Percentiles rank a stretch among this genome's conserved stretches.
Evolutionary conservation across 2,113 vertebrate species (phyloP).

Genomic region (Elanoides forficatus): DNA sequence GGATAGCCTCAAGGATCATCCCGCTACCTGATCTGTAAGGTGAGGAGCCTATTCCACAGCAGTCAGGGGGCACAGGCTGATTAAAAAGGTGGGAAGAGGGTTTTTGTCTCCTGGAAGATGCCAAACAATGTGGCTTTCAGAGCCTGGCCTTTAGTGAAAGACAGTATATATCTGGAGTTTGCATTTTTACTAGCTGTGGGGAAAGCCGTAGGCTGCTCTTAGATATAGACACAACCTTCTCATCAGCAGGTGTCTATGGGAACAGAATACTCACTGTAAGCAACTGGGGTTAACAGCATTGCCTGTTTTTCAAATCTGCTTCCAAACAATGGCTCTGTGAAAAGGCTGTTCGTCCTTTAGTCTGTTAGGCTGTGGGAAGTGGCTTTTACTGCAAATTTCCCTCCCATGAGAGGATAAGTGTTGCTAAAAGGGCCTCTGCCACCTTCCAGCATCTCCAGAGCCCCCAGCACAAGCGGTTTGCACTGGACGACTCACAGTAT

Average conservation of each 20-base stretch:
- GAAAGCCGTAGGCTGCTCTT: neutral
- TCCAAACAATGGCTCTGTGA: neutral
- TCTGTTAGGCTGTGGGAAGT: neutral
- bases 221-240: neutral
- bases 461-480: constrained; percentile 75
- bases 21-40: rapidly evolving
- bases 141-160: neutral
- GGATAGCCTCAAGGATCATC: neutral
- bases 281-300: neutral
- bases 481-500: constrained; percentile 69
- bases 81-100: neutral
- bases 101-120: neutral
- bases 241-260: neutral
- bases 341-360: neutral
- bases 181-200: neutral
- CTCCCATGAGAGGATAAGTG: neutral
- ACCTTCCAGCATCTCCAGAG: constrained; percentile 81
- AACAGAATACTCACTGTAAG: neutral
- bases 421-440: neutral
- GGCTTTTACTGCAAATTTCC: neutral
- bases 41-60: neutral
- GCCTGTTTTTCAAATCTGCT: neutral
- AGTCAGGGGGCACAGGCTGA: neutral
- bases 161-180: neutral
- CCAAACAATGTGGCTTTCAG: neutral